These are phyloP conservation scores for Drosophila ironensis DNA, from an alignment of 1,140 invertebrate species.

Conservation along the genomic window DNA sequence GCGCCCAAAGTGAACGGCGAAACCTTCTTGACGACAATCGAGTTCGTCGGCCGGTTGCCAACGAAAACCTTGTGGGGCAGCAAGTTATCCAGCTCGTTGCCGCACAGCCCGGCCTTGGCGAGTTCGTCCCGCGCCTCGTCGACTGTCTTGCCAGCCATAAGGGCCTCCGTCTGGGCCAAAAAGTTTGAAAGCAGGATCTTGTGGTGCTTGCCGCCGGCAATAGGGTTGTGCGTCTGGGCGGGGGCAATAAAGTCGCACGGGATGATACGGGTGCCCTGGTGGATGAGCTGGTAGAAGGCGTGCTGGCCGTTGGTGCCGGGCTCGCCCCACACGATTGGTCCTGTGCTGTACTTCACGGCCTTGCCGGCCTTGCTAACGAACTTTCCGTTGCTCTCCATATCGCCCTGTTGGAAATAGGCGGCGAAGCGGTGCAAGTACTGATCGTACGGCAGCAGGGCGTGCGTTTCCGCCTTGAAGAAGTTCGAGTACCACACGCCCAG, in stretches of 20 bases:
- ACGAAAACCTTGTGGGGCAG: slow-evolving; percentile 98
- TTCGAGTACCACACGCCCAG: slow-evolving; percentile 98
- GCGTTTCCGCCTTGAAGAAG: slow-evolving; percentile 97
- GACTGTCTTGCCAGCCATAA: slow-evolving; percentile 95
- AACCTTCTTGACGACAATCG: slow-evolving; percentile 96
- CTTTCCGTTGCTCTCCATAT: slow-evolving; percentile 99
- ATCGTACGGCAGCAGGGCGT: slow-evolving; percentile 98
- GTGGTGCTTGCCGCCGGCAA: slow-evolving; percentile 89
- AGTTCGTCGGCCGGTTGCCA: slow-evolving; percentile 98
- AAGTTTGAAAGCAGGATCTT: slow-evolving; percentile 98
- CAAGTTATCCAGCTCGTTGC: slow-evolving; percentile 89
- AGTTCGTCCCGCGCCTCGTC: slow-evolving; percentile 90
- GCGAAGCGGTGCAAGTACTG: slow-evolving; percentile 99
- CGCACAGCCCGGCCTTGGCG: slow-evolving; percentile 87
- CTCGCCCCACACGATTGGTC: slow-evolving; percentile 98
- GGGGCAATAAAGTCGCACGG: slow-evolving; percentile 99
- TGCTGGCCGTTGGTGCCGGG: slow-evolving; percentile 99
- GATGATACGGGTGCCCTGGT: slow-evolving; percentile 90
- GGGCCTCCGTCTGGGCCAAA: slow-evolving; percentile 98
- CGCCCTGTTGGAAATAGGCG: slow-evolving; percentile 99
- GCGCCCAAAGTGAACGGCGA: slow-evolving; percentile 97
- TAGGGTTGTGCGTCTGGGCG: slow-evolving; percentile 95
- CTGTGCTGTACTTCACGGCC: slow-evolving; percentile 91
- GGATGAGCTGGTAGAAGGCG: slow-evolving; percentile 98
- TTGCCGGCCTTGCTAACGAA: slow-evolving; percentile 89